Base-by-base conservation (phyloP, 2,113 vertebrate genomes). In the Notarius lentiginosus region DNA sequence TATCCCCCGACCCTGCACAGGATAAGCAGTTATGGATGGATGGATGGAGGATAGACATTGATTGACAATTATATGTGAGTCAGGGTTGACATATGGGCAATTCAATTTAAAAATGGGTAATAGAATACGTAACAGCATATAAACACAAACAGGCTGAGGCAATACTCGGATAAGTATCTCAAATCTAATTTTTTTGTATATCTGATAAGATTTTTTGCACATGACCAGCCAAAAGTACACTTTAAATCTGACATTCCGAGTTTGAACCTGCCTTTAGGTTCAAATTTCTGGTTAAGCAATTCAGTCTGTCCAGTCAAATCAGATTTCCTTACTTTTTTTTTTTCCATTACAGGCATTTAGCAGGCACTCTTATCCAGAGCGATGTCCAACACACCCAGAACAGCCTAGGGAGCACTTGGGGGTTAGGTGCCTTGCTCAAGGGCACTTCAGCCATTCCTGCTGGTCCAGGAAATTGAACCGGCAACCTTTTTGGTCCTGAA, bases 101-200 rank as follows among this genome's bases (percentile, higher is more conserved):
- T 51, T 85, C 65, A 47, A 63, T 86, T 58, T 63, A 27, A 20
- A 80, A 80, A 49, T 84, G 24, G 47, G 51, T 70, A 30, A 85
- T 53, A 56, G 41, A 24, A 30, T 72, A 65, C 55, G 58, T 85
- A 55, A 72, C 22, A 81, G 63, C 68, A 58, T 49, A 18, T 24
- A 60, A 68, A 86, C 27, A 58, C 72, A 76, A 86, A 65, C 53
- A 27, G 17, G 82, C 56, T 60, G 17, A 14, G 5, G 22, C 18
- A 58, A 27, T 56, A 53, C 18, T 79, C 15, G 1, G 53, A 9
- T 79, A 56, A 30, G 12, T 10, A 30, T 11, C 58, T 51, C 47
- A 30, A 20, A 53, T 79, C 24, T 0, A 6, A 5, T 49, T 22
- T 20, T 18, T 51, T 75, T 49, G 20, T 10, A 24, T 24, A 24